Percentiles rank a stretch among this genome's conserved stretches.
phyloP scores from a whole-genome alignment of 2,888 invertebrate species.

The Stegophylla sp. region DNA sequence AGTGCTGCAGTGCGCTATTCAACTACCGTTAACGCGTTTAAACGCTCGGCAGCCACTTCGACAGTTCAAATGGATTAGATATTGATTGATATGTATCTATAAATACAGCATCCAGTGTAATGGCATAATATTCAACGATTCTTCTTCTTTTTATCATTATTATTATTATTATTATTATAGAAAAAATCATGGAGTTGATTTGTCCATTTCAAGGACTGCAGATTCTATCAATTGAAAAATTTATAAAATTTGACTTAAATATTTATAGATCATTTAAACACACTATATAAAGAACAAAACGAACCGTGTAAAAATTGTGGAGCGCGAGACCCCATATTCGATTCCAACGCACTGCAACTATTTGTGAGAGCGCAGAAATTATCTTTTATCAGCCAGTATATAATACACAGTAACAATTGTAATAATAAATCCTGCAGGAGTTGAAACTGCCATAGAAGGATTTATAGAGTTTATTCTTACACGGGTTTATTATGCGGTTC shows the following conservation, averaged over 20 bases:
- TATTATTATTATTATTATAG: no score
- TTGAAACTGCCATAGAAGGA: slow-evolving; percentile 54
- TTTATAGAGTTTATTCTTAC: slow-evolving; percentile 36
- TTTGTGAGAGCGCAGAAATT: slow-evolving; percentile 39
- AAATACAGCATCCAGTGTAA: neutral
- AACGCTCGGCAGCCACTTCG: neutral
- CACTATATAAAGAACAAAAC: slow-evolving; percentile 34
- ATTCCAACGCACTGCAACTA: slow-evolving; percentile 18
- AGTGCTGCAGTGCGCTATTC: slow-evolving; percentile 2
- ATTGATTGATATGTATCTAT: slow-evolving; percentile 3
- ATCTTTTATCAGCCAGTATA: slow-evolving; percentile 1
- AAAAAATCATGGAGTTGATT: slow-evolving; percentile 17
- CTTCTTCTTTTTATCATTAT: slow-evolving; percentile 5
- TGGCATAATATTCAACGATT: neutral
- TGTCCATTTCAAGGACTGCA: slow-evolving; percentile 12
- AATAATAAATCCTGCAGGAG: slow-evolving; percentile 49
- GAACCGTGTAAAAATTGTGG: slow-evolving; percentile 31
- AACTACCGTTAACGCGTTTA: slow-evolving; percentile 17
- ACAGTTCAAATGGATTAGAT: slow-evolving; percentile 8
- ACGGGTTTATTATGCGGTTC: slow-evolving; percentile 40
- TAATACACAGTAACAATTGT: slow-evolving; percentile 10
- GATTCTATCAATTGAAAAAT: slow-evolving; percentile 16
- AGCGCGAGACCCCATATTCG: slow-evolving; percentile 22
- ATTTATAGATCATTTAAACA: slow-evolving; percentile 9
- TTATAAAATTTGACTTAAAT: slow-evolving; percentile 11